phyloP scores from a whole-genome alignment of 2,888 invertebrate species.

The Macropis europaea region DNA sequence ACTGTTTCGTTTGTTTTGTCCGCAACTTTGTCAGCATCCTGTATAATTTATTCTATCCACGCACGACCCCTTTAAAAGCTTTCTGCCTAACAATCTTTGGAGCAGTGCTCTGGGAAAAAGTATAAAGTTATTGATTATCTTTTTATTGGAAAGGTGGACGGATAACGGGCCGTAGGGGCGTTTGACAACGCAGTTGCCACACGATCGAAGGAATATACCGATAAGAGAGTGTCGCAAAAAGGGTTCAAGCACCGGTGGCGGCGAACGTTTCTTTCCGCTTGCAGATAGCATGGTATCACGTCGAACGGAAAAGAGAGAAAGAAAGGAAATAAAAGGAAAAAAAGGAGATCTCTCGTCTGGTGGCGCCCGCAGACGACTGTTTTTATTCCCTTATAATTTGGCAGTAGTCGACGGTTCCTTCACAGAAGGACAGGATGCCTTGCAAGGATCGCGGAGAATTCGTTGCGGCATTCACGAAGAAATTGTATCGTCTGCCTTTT shows the following conservation, averaged over 20 bases:
- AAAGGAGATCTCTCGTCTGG: slow-evolving; percentile 36
- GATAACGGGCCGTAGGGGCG: background rate
- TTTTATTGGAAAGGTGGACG: background rate
- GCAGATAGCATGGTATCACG: slow-evolving; percentile 36
- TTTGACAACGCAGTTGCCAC: background rate
- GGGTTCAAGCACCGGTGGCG: background rate
- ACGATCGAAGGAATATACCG: background rate
- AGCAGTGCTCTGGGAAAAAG: no score
- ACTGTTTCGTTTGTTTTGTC: no score
- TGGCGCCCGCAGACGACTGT: slow-evolving; percentile 55
- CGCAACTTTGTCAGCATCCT: no score
- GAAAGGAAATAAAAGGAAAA: slow-evolving; percentile 1
- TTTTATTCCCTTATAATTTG: slow-evolving; percentile 51
- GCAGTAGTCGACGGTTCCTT: slow-evolving; percentile 47
- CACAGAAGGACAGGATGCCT: slow-evolving; percentile 42
- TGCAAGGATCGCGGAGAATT: slow-evolving; percentile 47
- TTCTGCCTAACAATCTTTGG: no score
- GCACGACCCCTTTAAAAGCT: background rate
- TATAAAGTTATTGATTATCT: no score
- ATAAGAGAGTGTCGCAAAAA: slow-evolving; percentile 1
- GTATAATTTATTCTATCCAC: no score
- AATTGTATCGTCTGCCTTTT: slow-evolving; percentile 53
- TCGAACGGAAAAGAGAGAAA: slow-evolving; percentile 15
- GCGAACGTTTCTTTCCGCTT: slow-evolving; percentile 9
- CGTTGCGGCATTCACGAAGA: slow-evolving; percentile 30